Evolutionary conservation across 2,797 vertebrate genomes (phyloP).

Genomic region (Sparidentex hasta): DNA sequence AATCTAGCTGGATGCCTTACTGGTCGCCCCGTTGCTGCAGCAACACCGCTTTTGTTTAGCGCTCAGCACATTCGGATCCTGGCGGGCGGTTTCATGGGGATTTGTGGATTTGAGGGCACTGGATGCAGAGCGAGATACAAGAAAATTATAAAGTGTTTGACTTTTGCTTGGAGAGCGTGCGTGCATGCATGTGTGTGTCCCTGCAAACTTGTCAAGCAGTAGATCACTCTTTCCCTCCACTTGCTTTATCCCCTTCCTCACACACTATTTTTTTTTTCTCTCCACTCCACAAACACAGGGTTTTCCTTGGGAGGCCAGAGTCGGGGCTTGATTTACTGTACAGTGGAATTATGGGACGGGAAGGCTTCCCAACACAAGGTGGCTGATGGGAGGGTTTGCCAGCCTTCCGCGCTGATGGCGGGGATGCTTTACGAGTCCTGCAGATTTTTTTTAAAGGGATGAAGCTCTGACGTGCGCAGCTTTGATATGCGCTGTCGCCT

Average conservation of each 20-base stretch:
- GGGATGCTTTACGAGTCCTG: slow-evolving; percentile 65
- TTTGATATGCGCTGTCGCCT: slow-evolving; percentile 67
- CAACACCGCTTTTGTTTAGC: slow-evolving; percentile 76
- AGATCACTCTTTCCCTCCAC: slow-evolving; percentile 63
- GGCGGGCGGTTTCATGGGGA: slow-evolving; percentile 68
- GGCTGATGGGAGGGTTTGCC: slow-evolving; percentile 53
- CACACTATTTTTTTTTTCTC: slow-evolving; percentile 47
- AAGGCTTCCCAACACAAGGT: slow-evolving; percentile 65
- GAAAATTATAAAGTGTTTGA: slow-evolving; percentile 76
- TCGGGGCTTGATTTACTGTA: slow-evolving; percentile 72
- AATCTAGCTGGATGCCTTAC: slow-evolving; percentile 66
- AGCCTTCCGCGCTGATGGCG: slow-evolving; percentile 56
- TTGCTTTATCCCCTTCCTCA: slow-evolving; percentile 26
- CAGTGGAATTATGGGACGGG: slow-evolving; percentile 71
- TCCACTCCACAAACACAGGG: slow-evolving; percentile 63
- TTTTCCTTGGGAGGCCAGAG: slow-evolving; percentile 56
- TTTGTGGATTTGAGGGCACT: slow-evolving; percentile 71
- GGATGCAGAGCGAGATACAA: slow-evolving; percentile 70
- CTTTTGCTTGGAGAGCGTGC: slow-evolving; percentile 57
- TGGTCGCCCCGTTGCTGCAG: slow-evolving; percentile 69
- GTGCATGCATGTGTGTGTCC: slow-evolving; percentile 20
- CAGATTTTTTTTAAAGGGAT: slow-evolving; percentile 34
- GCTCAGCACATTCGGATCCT: slow-evolving; percentile 67
- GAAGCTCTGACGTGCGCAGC: slow-evolving; percentile 47
- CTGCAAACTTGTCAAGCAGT: slow-evolving; percentile 63